Base-by-base conservation (phyloP, 2,113 vertebrate species). In the Pycnonotus jocosus region DNA sequence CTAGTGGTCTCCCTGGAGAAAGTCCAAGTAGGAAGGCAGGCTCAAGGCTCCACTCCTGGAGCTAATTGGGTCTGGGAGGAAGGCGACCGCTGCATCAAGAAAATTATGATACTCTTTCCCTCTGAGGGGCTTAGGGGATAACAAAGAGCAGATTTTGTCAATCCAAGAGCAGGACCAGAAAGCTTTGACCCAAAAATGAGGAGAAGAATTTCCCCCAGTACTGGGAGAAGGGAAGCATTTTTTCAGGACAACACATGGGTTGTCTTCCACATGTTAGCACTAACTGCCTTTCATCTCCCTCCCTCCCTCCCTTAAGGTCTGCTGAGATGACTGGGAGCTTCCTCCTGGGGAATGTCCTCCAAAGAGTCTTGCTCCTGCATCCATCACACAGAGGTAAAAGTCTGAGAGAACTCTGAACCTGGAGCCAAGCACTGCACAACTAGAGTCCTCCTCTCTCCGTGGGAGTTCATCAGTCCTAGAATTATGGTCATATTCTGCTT, bases 1-100 rank as follows among this genome's bases (percentile, higher is more conserved):
- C 92, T 58, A 96, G 93, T 87, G 93, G 93, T 93, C 94, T 90
- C 64, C 48, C 88, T 93, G 93, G 92, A 95, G 79, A 90, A 96
- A 83, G 28, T 95, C 92, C 94, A 95, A 93, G 71, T 6, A 53
- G n/a, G 65, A 93, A 90, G 31, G 23, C 88, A 86, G 57, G 42
- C 44, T 86, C 44, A 68, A 74, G 61, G 25, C 69, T 88, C 40
- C 37, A 28, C n/a, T 78, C 56, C 64, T 66, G 48, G 33, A 89
- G 42, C 48, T 95, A 54, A 86, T 22, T 3, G 1, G 60, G 51
- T 81, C 56, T 74, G 35, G 7, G 30, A 94, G 44, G 44, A 93
- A 88, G 62, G 35, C 0, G 0, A 60, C 48, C 69, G 71, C 40
- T 76, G 17, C 69, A 72, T 89, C 66, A 77, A 87, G 64, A 71